Base-by-base conservation (phyloP, 2,113 vertebrate species). In the Todiramphus saurophagus region DNA sequence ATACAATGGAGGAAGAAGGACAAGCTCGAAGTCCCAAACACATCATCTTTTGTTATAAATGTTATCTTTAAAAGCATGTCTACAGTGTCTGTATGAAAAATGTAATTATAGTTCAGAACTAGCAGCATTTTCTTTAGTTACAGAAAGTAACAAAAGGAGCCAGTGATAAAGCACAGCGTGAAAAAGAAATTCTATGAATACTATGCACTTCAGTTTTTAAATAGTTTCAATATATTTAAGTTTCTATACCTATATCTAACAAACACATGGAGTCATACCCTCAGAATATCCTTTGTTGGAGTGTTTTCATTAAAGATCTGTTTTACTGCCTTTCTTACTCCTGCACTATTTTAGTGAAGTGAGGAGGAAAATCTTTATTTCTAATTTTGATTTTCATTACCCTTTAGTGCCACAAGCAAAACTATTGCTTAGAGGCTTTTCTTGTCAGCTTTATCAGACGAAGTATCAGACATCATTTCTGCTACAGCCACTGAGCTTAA, bases 311-410 rank as follows among this genome's bases (percentile, higher is more conserved):
- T 63, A 41, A 82, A 35, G 41, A 31, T 31, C 37, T 72, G 13
- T 62, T 83, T 46, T 21, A 48, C 44, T 85, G n/a, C n/a, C n/a
- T 89, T 82, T 84, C 51, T 53, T 8, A 25, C 11, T 58, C 35
- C 75, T 62, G 14, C 31, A 58, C 74, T 77, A 44, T 79, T 90
- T 85, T 44, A 80, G 35, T 23, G 31, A 31, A 69, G 3, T 30
- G 31, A 86, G 41, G 13, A 83, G 50, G 23, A 88, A 90, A 82
- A 60, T 69, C 89, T 73, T 92, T 53, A 60, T 95, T 90, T 93
- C 72, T 74, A 37, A 73, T 87, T 92, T 90, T 86, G 62, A 59
- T 80, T 88, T 90, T 92, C 63, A 62, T 88, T 90, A 41, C 30
- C 37, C 24, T 74, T 88, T 55, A 37, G 50, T 63, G 20, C 11